A percentile compares a stretch with the other conserved stretches of the same genome.
These are phyloP conservation scores for Polypedilum vanderplanki DNA, from an alignment of 1,140 invertebrate genomes.

Conservation along the genomic window DNA sequence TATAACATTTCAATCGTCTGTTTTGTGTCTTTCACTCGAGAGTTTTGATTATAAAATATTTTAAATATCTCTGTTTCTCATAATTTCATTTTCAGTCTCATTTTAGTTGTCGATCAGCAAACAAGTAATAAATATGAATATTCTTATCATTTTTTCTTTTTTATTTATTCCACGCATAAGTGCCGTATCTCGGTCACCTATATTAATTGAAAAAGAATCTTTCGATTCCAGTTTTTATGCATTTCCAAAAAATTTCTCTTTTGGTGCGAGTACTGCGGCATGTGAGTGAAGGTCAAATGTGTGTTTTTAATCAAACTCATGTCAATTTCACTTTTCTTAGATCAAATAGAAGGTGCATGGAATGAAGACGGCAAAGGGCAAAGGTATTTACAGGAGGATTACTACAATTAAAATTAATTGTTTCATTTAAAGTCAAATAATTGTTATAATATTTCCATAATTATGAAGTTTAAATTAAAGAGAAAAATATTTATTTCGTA, in stretches of 20 bases:
- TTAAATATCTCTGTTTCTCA: no score
- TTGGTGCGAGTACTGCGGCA: slow-evolving; percentile 40
- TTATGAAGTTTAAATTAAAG: neutral
- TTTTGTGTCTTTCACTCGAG: no score
- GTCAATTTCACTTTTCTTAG: no score
- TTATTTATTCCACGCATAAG: neutral
- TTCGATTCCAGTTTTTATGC: neutral
- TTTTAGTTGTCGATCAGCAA: no score
- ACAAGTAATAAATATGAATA: neutral
- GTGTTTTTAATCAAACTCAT: no score
- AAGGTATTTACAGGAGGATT: neutral
- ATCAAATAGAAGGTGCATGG: slow-evolving; percentile 46
- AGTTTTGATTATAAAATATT: no score
- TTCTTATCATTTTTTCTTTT: neutral
- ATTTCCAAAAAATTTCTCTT: slow-evolving; percentile 37
- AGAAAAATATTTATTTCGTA: no score
- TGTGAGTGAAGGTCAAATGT: slow-evolving; percentile 21
- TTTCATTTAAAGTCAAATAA: no score
- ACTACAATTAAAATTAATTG: no score
- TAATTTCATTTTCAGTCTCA: no score
- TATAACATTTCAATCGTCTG: no score
- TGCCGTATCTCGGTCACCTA: neutral
- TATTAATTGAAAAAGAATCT: neutral
- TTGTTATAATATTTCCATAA: no score
- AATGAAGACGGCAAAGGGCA: slow-evolving; percentile 37